Percentiles rank a stretch among this genome's conserved stretches.
These are phyloP conservation scores for Nematopogon swammerdamellus DNA, from an alignment of 2,888 invertebrate genomes.

Conservation along the genomic window DNA sequence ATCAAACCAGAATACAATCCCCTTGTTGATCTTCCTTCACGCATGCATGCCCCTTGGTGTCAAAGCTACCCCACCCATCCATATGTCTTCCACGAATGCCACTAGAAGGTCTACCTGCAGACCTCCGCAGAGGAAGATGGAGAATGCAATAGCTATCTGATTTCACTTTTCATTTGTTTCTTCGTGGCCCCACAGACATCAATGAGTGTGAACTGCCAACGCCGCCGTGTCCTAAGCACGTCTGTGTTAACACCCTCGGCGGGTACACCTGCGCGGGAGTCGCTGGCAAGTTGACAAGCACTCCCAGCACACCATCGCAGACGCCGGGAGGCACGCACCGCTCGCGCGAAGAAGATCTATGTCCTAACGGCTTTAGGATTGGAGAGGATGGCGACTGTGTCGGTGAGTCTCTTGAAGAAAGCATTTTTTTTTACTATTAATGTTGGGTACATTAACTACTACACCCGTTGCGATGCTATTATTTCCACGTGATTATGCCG, in stretches of 20 bases:
- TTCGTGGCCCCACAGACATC: slow-evolving; percentile 71
- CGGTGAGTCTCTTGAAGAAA: slow-evolving; percentile 43
- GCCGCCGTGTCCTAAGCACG: slow-evolving; percentile 45
- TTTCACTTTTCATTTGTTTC: background rate
- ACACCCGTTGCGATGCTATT: too few species aligned
- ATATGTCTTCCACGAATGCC: slow-evolving; percentile 1
- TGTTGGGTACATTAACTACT: too few species aligned
- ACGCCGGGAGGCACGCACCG: too few species aligned
- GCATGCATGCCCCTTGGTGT: background rate
- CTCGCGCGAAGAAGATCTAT: slow-evolving; percentile 34
- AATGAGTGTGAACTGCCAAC: slow-evolving; percentile 71
- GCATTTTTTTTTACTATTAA: too few species aligned
- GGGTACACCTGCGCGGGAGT: slow-evolving; percentile 47
- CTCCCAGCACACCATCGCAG: slow-evolving; percentile 16
- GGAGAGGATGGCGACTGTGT: slow-evolving; percentile 45
- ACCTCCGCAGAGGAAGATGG: too few species aligned
- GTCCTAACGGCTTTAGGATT: slow-evolving; percentile 56
- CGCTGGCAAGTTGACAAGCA: too few species aligned
- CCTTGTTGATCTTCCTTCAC: background rate
- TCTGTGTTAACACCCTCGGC: slow-evolving; percentile 50
- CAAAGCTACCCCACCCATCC: background rate
- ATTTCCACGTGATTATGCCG: too few species aligned
- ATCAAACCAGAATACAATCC: too few species aligned
- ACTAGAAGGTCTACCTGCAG: too few species aligned
- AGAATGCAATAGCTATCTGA: background rate